phyloP scores from a whole-genome alignment of 1,140 invertebrate species.

The Lepeophtheirus salmonis region DNA sequence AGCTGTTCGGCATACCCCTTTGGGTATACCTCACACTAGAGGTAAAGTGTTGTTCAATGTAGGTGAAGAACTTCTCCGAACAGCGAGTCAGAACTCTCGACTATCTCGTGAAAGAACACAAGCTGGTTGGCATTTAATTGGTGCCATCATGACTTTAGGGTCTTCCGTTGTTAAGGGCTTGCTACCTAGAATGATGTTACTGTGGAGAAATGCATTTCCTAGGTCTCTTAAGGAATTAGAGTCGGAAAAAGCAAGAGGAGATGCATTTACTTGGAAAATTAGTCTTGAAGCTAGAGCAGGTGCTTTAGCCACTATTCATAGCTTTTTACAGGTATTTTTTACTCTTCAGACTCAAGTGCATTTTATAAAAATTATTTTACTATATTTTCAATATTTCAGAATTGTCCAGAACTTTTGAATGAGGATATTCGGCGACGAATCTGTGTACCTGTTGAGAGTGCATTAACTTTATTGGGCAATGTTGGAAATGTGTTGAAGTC shows the following conservation, averaged over 20 bases:
- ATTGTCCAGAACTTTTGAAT: constrained; percentile 58
- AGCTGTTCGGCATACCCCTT: constrained; percentile 64
- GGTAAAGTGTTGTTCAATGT: constrained; percentile 93
- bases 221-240: constrained; percentile 85
- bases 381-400: neutral
- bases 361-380: no score
- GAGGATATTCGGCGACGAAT: constrained; percentile 62
- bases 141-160: constrained; percentile 85
- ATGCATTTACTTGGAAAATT: constrained; percentile 97
- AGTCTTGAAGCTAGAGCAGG: constrained; percentile 88
- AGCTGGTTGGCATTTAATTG: constrained; percentile 91
- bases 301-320: constrained; percentile 82
- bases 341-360: neutral
- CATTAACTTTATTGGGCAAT: constrained; percentile 75
- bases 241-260: constrained; percentile 86
- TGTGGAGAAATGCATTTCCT: constrained; percentile 97
- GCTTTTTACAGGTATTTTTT: constrained; percentile 41
- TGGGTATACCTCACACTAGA: constrained; percentile 87
- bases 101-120: constrained; percentile 83
- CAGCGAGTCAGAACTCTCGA: constrained; percentile 88
- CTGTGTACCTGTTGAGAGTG: constrained; percentile 76
- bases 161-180: constrained; percentile 31
- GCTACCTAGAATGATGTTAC: constrained; percentile 68
- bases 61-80: constrained; percentile 84
- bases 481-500: constrained; percentile 65